Evolutionary conservation across 2,888 invertebrate species (phyloP), one percentile per base, ranked within the genome.

Genomic region (Idaea straminata): DNA sequence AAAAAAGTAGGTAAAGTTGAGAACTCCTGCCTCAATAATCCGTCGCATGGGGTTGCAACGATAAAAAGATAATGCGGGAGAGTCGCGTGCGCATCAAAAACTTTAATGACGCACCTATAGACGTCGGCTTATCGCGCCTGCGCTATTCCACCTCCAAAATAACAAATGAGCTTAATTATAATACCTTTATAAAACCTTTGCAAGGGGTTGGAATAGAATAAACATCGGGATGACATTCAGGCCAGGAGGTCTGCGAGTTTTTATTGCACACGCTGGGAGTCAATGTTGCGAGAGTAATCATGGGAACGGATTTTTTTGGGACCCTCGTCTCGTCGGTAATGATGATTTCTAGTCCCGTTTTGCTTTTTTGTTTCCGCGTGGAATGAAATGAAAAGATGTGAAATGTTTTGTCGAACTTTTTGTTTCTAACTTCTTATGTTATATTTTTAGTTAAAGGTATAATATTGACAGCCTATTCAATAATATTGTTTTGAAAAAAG

Each of bases 41-140:
- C 89, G 74, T 76, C 70, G 83, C 87, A 87, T 90, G 90, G 91
- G 92, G 91, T 87, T 88, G 87, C 81, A 64, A 83, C 91, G 92
- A 92, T 92, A 92, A 92, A 92, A 92, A 91, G 92, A 91, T 92
- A 92, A 92, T 90, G 86, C 88, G 87, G 86, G 84, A 71, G 75
- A 84, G 91, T 82, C 92, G 91, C 91, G 91, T 89, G 92, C 92
- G 91, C 92, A 90, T 85, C 85, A 83, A 85, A 87, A 86, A 86
- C 80, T 85, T 83, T 92, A 90, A 91, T 85, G 89, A 91, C 85
- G 87, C 91, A 91, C 92, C 91, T 92, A 89, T 89, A 81, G 80
- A 81, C 78, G 80, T 77, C 76, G 85, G 89, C 88, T 92, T 92
- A 92, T 92, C 89, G 90, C 92, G 92, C 91, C 91, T 91, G 92